Base-by-base conservation (phyloP, 2,888 invertebrate species). In the Aricia artaxerxes region DNA sequence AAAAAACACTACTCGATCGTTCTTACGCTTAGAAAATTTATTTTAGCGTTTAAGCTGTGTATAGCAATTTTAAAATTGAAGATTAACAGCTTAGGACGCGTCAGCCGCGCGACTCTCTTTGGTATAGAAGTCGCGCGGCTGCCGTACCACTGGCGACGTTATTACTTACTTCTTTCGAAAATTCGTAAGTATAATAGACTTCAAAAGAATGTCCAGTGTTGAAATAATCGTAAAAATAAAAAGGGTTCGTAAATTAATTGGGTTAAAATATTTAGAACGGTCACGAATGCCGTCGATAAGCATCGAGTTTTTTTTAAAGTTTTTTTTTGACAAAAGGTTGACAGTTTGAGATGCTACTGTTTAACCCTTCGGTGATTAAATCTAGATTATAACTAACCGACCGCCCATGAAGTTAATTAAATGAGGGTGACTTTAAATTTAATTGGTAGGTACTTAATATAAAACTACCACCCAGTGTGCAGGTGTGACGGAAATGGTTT, bases 301-400 rank as follows among this genome's bases (percentile, higher is more conserved):
- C 16, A 76, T 76, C 76, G 7, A 76, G 53, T 53, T 76, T 57
- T 76, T 24, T 5, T 44, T 44, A 2, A 2, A 2, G 31, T 13
- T 57, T 53, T 57, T 57, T 35, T 75, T 73, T 40, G 5, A n/a
- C 73, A 7, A n/a, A 44, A 40, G 24, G 9, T 57, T 76, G 76
- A 76, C 76, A 53, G 76, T 35, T 76, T 57, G 16, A 76, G 75
- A 75, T 76, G 76, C 76, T 76, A 76, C 76, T 57, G 76, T 76
- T 76, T 76, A 76, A 76, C 76, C 76, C 57, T 76, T 76, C 57
- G 16, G 16, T 57, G 49, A 49, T 31, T 49, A 76, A 57, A 16
- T 35, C 31, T 53, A 13, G n/a, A 75, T 76, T 57, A 76, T 76
- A 57, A 35, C 13, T 24, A 11, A 44, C 11, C n/a, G 76, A 76